Base-by-base conservation (phyloP, 1,140 invertebrate species). In the Spodoptera litura region DNA sequence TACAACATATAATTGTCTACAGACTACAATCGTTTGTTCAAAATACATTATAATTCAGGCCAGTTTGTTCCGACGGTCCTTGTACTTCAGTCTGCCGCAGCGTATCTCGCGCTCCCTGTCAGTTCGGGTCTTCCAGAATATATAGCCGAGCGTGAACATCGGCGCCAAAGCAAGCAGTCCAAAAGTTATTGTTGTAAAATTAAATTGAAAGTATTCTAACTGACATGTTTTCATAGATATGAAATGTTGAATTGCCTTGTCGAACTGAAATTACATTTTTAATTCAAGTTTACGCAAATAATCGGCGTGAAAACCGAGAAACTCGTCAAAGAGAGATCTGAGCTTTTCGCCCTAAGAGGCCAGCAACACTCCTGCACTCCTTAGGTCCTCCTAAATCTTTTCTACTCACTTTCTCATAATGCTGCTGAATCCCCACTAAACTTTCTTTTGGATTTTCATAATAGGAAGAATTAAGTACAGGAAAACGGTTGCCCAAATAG, bases 231-330 rank as follows among this genome's bases (percentile, higher is more conserved):
- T 95, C 95, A 97, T 96, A 0, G 97, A 95, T 72, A 95, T 87
- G 84, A 95, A 97, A 72, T 97, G 95, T 83, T 97, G 95, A 9
- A 98, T 79, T 20, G 96, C 96, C 64, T 95, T 91, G 94, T 98
- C 97, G 92, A 98, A 96, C 97, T 98, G 89, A 74, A 96, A 95
- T 6, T 85, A 89, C 83, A 49, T 61, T n/a, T 84, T 85, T 61
- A 70, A 13, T 80, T 12, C 3, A 59, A 9, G 3, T 20, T 59
- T 59, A 4, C 52, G 5, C 12, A 53, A 13, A 31, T 4, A 31
- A 31, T 3, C 31, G 4, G 31, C 31, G 31, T 31, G 4, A 31
- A 31, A 31, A 31, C 31, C 31, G 2, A 5, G 3, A 31, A 31
- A 31, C 31, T 31, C 20, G 20, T 20, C 20, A 20, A 20, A 20